Evolutionary conservation across 2,888 invertebrate genomes (phyloP).

Genomic region (Mythimna vitellina): DNA sequence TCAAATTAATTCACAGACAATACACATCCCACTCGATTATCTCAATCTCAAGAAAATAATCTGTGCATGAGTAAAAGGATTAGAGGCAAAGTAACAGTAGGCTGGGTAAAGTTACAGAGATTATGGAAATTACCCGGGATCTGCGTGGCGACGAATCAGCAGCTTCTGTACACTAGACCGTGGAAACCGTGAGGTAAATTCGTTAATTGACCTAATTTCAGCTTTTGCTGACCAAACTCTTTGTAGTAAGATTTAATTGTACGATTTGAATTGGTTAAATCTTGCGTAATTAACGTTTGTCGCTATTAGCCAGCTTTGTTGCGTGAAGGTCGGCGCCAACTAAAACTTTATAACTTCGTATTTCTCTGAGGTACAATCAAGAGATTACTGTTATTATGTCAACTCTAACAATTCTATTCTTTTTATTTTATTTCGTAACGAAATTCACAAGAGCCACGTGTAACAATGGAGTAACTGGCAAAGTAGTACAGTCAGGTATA

Average conservation of each 20-base stretch:
- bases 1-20: slow-evolving; percentile 21
- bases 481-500: not conserved
- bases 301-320: slow-evolving; percentile 28
- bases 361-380: slow-evolving; percentile 21
- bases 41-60: slow-evolving; percentile 40
- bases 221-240: slow-evolving; percentile 62
- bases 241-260: slow-evolving; percentile 59
- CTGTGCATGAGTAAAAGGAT: slow-evolving; percentile 57
- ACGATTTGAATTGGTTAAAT: slow-evolving; percentile 48
- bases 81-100: slow-evolving; percentile 53
- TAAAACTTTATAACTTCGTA: slow-evolving; percentile 33
- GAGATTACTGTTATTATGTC: slow-evolving; percentile 18
- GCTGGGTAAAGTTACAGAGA: slow-evolving; percentile 58
- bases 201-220: slow-evolving; percentile 63
- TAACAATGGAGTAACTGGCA: not conserved
- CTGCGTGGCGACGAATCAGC: slow-evolving; percentile 57
- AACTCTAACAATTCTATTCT: not conserved
- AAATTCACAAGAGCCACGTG: not conserved
- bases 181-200: slow-evolving; percentile 46
- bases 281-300: slow-evolving; percentile 35
- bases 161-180: slow-evolving; percentile 32
- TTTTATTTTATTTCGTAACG: not conserved
- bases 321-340: slow-evolving; percentile 13
- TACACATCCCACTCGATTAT: slow-evolving; percentile 36
- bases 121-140: slow-evolving; percentile 65